Percentiles rank a stretch among this genome's conserved stretches.
Evolutionary conservation across 2,797 vertebrate species (phyloP).

Genomic region (Parotocinclus haroldoi): DNA sequence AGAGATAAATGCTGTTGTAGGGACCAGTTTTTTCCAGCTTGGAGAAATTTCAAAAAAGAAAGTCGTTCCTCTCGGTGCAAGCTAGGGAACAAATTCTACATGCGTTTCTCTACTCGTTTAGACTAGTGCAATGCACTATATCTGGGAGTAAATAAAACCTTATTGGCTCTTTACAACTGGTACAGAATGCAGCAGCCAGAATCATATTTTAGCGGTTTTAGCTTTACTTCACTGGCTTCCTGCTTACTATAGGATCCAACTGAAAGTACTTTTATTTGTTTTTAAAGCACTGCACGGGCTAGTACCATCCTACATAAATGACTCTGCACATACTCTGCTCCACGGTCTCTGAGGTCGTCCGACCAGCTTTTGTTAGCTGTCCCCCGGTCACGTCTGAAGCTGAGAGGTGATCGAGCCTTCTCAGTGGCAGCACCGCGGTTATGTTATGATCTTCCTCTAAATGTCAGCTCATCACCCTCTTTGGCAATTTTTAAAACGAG

Average conservation of each 20-base stretch:
- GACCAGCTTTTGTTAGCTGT: background rate
- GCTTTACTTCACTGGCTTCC: background rate
- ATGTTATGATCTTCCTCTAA: background rate
- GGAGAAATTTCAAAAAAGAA: background rate
- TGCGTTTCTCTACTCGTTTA: no score
- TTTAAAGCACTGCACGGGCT: no score
- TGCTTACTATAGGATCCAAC: no score
- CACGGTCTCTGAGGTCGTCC: background rate
- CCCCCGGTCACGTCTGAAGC: no score
- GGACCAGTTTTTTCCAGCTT: background rate
- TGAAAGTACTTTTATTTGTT: no score
- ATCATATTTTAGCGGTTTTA: background rate
- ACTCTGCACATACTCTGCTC: background rate
- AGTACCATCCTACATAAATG: no score
- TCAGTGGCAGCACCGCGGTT: background rate
- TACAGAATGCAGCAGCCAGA: no score
- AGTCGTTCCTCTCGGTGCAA: background rate
- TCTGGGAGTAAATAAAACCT: background rate
- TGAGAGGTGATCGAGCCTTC: no score
- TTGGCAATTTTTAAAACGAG: background rate
- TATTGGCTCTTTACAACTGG: background rate
- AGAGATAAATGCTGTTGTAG: background rate
- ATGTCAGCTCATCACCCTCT: background rate
- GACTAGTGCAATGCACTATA: background rate
- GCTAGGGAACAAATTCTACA: background rate